Evolutionary conservation across 2,888 invertebrate species (phyloP), one percentile per base, ranked within the genome.

Genomic region (Hirtodrosophila duncani): DNA sequence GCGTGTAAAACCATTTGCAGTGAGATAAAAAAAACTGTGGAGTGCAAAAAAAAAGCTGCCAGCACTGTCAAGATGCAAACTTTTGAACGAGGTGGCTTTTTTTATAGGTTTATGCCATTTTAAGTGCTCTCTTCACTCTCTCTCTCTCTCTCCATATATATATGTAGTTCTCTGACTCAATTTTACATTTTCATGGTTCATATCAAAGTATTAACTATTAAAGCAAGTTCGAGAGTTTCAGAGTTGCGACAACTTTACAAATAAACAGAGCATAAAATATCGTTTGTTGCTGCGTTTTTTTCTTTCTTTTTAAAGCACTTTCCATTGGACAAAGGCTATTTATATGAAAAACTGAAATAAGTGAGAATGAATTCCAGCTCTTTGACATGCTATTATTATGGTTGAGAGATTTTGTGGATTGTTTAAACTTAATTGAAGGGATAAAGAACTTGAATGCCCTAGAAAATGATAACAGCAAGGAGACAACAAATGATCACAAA

Each of bases 261-360:
- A 55, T 68, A 72, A 80, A 69, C 67, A 77, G 65, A 69, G 63
- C 74, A 66, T 74, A 59, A 72, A 72, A 67, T 72, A 80, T 72
- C 60, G 39, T 44, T 57, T 63, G 61, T 67, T 34, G 57, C 61
- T 72, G n/a, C n/a, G n/a, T n/a, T 43, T 43, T 30, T 43, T 46
- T 68, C 48, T 41, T 17, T 30, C 2, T 29, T 23, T 13, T 38
- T 18, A 24, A 33, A 26, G 14, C 37, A 11, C 21, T 21, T 9
- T 8, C 11, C 17, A 6, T 18, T 17, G 11, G 11, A n/a, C 24
- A 23, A 29, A 23, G 5, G 24, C 20, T 11, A n/a, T n/a, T n/a
- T n/a, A n/a, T n/a, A n/a, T n/a, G n/a, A n/a, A n/a, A n/a, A n/a
- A n/a, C n/a, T n/a, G n/a, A n/a, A n/a, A n/a, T n/a, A n/a, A n/a